phyloP scores from a whole-genome alignment of 2,797 vertebrate species.

The Mycteria americana region DNA sequence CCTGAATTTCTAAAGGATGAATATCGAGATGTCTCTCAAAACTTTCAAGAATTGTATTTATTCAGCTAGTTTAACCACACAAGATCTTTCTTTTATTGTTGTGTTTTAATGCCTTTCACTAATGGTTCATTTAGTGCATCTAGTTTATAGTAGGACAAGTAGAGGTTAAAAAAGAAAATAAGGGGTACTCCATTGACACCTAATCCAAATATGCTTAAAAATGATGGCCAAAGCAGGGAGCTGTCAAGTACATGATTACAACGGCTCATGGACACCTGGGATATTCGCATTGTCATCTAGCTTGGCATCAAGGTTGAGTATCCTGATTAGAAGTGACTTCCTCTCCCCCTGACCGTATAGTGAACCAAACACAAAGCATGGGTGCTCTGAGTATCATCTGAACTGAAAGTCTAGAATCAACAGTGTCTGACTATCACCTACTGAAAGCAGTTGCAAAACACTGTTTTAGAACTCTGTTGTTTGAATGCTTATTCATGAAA shows the following conservation, averaged over 20 bases:
- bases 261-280: background rate
- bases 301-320: background rate
- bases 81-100: background rate
- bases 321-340: background rate
- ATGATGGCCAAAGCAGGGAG: background rate
- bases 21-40: background rate
- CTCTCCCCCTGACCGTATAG: rapidly evolving
- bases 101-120: background rate
- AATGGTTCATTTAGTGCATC: background rate
- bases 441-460: background rate
- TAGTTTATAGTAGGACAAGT: background rate
- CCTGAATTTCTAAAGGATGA: background rate
- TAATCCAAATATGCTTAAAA: background rate
- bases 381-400: background rate
- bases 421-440: background rate
- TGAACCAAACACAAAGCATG: background rate
- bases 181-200: background rate
- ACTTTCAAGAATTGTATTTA: background rate
- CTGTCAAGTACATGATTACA: background rate
- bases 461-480: background rate
- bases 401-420: background rate
- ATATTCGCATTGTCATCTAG: background rate
- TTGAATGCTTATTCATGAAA: background rate
- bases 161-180: background rate
- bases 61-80: background rate